These are phyloP conservation scores for Chymomyza costata DNA, from an alignment of 1,140 invertebrate genomes.

Conservation along the genomic window DNA sequence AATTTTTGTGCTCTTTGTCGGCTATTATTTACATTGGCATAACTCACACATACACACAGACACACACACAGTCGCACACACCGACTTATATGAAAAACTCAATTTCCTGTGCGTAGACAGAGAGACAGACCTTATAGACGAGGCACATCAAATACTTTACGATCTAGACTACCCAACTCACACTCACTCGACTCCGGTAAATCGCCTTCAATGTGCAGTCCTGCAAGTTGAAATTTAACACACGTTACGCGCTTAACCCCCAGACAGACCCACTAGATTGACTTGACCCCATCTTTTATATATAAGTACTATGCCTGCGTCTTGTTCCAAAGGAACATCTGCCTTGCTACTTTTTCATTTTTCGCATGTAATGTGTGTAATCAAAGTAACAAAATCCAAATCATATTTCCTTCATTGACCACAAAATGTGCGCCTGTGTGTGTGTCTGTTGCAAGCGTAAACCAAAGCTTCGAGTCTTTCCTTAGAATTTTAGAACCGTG, in stretches of 20 bases:
- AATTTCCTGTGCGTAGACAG: constrained; percentile 56
- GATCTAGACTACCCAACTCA: constrained; percentile 33
- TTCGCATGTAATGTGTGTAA: constrained; percentile 72
- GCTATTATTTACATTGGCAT: constrained; percentile 35
- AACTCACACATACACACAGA: constrained; percentile 22
- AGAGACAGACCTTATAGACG: constrained; percentile 15
- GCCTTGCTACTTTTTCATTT: constrained; percentile 63
- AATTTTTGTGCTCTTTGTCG: constrained; percentile 29
- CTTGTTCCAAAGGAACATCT: too few species aligned
- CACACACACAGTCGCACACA: constrained; percentile 1
- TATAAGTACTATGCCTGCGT: too few species aligned
- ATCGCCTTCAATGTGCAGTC: not conserved
- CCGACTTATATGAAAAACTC: constrained; percentile 46
- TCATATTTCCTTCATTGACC: constrained; percentile 73
- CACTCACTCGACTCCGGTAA: too few species aligned
- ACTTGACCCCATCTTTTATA: too few species aligned
- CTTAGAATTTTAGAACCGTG: too few species aligned
- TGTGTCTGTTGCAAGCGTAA: constrained; percentile 4
- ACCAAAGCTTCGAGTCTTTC: too few species aligned
- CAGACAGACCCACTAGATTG: constrained; percentile 36
- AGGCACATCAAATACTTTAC: constrained; percentile 64
- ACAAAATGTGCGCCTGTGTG: constrained; percentile 52
- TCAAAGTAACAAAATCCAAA: constrained; percentile 73
- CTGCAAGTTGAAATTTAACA: constrained; percentile 57
- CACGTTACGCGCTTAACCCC: constrained; percentile 40